These are phyloP conservation scores for Ceratosolen fusciceps DNA, from an alignment of 1,140 invertebrate species.

Conservation along the genomic window DNA sequence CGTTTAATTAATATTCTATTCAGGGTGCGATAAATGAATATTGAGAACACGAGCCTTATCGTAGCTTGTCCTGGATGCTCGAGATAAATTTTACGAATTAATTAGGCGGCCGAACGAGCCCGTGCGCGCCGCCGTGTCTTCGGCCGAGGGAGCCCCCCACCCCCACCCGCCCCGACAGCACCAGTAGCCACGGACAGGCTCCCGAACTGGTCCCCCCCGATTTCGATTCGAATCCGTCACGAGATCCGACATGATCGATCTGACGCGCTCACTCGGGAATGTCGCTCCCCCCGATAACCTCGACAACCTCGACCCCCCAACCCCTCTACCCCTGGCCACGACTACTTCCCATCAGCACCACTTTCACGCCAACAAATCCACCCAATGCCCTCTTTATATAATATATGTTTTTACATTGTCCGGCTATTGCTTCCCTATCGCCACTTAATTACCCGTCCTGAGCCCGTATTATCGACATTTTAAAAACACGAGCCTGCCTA, in stretches of 20 bases:
- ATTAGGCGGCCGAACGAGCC: slow-evolving; percentile 55
- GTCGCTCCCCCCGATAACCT: slow-evolving; percentile 3
- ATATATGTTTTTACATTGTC: slow-evolving; percentile 6
- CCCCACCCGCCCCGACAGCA: too few species aligned
- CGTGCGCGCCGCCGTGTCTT: background rate
- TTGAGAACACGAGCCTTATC: slow-evolving; percentile 56
- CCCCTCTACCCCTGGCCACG: too few species aligned
- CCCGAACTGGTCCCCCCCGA: background rate
- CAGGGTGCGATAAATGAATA: slow-evolving; percentile 53
- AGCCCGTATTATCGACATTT: too few species aligned
- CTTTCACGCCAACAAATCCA: background rate
- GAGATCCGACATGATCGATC: slow-evolving; percentile 34
- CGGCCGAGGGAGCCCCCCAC: background rate
- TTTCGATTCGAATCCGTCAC: slow-evolving; percentile 49
- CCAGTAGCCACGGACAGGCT: background rate
- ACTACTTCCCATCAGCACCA: background rate
- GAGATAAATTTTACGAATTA: slow-evolving; percentile 63
- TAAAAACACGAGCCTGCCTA: too few species aligned
- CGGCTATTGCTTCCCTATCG: background rate
- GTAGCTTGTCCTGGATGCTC: slow-evolving; percentile 47
- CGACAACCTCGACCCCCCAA: background rate
- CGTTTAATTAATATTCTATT: slow-evolving; percentile 59
- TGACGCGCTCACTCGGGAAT: slow-evolving; percentile 15
- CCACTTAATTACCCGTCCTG: background rate
- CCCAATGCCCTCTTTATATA: background rate